Conservation (phyloP, 2,888 invertebrate genomes). For the Julus scandinavius region DNA sequence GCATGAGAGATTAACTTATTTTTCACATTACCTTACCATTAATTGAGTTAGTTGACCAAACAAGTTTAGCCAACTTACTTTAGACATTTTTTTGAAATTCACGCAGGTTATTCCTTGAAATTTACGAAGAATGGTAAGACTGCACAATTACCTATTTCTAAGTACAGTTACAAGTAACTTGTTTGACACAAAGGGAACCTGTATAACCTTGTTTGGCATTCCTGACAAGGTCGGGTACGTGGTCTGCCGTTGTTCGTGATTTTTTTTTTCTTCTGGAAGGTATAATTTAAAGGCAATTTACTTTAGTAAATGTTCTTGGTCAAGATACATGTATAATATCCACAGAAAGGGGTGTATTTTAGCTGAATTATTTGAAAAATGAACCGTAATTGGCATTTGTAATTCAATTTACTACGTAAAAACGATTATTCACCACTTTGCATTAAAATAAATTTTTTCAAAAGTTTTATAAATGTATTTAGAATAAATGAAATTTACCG, state of each 20-base stretch:
- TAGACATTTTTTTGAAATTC: not conserved
- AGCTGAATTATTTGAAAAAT: too few species aligned
- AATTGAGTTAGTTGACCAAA: not conserved
- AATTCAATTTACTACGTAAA: too few species aligned
- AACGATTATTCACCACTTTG: too few species aligned
- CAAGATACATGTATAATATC: too few species aligned
- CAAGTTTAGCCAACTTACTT: not conserved
- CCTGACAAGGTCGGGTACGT: not conserved
- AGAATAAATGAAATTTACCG: too few species aligned
- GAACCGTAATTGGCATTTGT: too few species aligned
- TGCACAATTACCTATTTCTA: not conserved
- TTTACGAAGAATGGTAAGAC: not conserved
- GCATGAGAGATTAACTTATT: not conserved
- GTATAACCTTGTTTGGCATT: constrained; percentile 3
- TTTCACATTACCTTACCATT: not conserved
- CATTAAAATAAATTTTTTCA: too few species aligned
- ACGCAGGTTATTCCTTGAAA: not conserved
- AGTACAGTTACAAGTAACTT: not conserved
- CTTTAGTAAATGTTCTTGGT: too few species aligned
- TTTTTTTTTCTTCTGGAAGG: not conserved
- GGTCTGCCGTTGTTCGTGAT: not conserved
- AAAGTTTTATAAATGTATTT: too few species aligned
- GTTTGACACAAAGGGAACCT: constrained; percentile 18
- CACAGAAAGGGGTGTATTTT: too few species aligned
- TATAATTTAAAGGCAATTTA: too few species aligned